Base-by-base conservation (phyloP, 2,797 vertebrate genomes). In the Phaenicophaeus curvirostris region DNA sequence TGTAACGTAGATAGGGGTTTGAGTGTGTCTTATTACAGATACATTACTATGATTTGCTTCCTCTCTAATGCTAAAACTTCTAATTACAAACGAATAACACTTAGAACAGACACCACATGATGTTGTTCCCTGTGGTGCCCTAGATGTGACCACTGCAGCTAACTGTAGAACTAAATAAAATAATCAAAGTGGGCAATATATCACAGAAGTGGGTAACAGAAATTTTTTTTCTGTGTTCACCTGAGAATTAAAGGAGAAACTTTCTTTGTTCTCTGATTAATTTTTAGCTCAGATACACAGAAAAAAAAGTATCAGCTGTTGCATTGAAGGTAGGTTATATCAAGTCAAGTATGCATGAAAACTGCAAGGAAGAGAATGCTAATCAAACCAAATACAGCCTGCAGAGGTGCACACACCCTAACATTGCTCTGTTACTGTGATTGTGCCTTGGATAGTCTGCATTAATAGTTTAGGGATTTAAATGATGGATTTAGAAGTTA, bases 1-100 rank as follows among this genome's bases (percentile, higher is more conserved):
- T 0, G 0, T 54, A 44, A 69, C 1, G 2, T 2, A 57, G 25
- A 59, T 8, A 1, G 8, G 3, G 3, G 9, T 53, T 74, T 67
- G 61, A 8, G 30, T 50, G 10, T 41, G 21, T 4, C 6, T 44
- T 63, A 9, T 37, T 55, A 46, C 6, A 31, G 41, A 93, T 73
- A 57, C 27, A 2, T 80, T 79, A 31, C 14, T 67, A 15, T 39
- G 28, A 58, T 71, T 50, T 83, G n/a, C 20, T 63, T 27, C 39
- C 23, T 83, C 30, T 87, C 13, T 39, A 46, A 24, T 92, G 68
- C 30, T 33, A 65, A 35, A 83, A 27, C 6, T 23, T 82, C 30
- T 61, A 50, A 41, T 71, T 67, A 39, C 9, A 31, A 71, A 68
- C 57, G 37, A 85, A 11, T 42, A 54, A 72, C 30, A 44, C 9